Evolutionary conservation across 2,797 vertebrate species (phyloP).

Genomic region (Coluber constrictor): DNA sequence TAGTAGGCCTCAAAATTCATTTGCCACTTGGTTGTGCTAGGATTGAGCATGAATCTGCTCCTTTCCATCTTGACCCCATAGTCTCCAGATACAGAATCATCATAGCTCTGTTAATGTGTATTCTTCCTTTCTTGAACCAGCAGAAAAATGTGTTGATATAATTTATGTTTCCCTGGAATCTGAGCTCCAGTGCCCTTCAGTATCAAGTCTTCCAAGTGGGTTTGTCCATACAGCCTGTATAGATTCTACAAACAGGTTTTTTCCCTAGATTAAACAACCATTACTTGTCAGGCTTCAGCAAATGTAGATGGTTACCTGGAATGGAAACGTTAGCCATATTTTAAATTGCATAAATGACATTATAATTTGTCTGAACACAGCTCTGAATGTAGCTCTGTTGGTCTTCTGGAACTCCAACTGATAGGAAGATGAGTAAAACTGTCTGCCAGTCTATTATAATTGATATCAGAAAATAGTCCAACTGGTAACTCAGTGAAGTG

Average conservation of each 20-base stretch:
- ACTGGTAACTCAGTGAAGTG: neutral
- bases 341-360: neutral
- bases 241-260: neutral
- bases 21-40: neutral
- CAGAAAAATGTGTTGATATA: neutral
- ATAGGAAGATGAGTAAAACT: neutral
- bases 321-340: neutral
- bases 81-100: neutral
- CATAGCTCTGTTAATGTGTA: neutral
- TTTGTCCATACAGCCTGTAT: neutral
- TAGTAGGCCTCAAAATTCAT: neutral
- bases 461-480: neutral
- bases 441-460: neutral
- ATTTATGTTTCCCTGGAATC: neutral
- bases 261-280: neutral
- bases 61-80: neutral
- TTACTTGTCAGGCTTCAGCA: neutral
- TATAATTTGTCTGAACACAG: neutral
- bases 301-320: neutral
- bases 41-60: neutral
- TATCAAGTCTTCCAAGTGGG: neutral
- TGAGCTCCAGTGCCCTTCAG: neutral
- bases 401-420: neutral
- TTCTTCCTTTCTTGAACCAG: neutral
- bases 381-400: neutral